Percentiles rank a stretch among this genome's conserved stretches.
These are phyloP conservation scores for Incurvaria masculella DNA, from an alignment of 2,888 invertebrate species.

Conservation along the genomic window DNA sequence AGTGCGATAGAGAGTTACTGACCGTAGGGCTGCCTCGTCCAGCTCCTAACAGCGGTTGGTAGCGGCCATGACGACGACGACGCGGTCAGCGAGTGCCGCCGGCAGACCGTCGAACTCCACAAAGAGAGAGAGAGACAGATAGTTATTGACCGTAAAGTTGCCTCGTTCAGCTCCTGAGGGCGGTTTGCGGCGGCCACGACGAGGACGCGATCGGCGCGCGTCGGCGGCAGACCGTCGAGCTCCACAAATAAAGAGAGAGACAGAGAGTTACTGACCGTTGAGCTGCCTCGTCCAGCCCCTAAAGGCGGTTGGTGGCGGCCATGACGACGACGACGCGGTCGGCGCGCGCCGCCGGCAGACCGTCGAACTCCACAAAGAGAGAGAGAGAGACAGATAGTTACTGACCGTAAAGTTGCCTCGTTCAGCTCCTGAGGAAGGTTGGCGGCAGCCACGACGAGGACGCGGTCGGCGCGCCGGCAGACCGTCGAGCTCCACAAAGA, in stretches of 20 bases:
- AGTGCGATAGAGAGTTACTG: conserved; percentile 7
- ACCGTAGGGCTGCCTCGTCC: conserved; percentile 92
- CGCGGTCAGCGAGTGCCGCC: conserved; percentile 71
- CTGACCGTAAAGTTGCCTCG: too few species aligned
- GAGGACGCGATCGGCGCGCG: conserved; percentile 79
- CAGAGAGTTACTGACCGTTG: conserved; percentile 55
- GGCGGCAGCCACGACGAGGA: too few species aligned
- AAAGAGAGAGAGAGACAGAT: conserved; percentile 56
- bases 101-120: conserved; percentile 97
- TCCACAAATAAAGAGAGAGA: conserved; percentile 69
- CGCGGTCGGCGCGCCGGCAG: too few species aligned
- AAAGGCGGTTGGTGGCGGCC: conserved; percentile 98
- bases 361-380: conserved; percentile 98
- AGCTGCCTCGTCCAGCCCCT: conserved; percentile 96
- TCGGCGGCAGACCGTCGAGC: conserved; percentile 93
- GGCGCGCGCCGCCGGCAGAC: conserved; percentile 71
- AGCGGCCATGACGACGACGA: conserved; percentile 98
- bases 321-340: conserved; percentile 95
- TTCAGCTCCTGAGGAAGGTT: too few species aligned
- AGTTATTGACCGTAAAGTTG: conserved; percentile 68
- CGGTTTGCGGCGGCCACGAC: conserved; percentile 99
- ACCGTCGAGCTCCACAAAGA: too few species aligned
- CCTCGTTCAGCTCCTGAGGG: conserved; percentile 96
- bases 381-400: too few species aligned
- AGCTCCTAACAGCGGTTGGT: conserved; percentile 97